These are phyloP conservation scores for Lagorchestes hirsutus DNA, from an alignment of 2,797 vertebrate genomes.

Conservation along the genomic window DNA sequence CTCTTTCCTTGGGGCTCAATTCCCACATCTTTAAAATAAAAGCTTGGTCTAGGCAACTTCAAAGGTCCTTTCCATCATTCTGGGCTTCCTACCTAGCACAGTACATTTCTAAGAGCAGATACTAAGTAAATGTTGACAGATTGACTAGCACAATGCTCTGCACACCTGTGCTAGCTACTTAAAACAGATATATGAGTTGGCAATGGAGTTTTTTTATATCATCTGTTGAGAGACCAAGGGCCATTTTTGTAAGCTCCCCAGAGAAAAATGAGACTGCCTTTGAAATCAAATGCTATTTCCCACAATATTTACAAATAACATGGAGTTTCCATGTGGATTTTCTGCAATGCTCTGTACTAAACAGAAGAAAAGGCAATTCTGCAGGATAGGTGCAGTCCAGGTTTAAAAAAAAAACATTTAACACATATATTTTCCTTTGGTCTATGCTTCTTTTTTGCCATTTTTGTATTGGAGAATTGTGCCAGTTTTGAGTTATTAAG, in stretches of 20 bases:
- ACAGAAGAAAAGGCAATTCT: background rate
- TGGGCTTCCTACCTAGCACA: background rate
- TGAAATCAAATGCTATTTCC: background rate
- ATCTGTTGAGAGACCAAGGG: background rate
- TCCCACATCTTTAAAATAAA: background rate
- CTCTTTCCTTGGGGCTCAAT: background rate
- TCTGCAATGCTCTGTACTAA: background rate
- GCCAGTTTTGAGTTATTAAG: background rate
- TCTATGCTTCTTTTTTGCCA: background rate
- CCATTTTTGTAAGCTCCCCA: background rate
- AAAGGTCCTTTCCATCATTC: background rate
- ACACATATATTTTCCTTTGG: background rate
- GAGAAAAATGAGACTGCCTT: background rate
- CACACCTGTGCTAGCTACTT: background rate
- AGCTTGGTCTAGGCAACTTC: background rate
- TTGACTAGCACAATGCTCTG: background rate
- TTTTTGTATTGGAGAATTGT: too few relatives aligned
- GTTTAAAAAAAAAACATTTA: background rate
- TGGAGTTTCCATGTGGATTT: background rate
- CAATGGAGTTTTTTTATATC: background rate
- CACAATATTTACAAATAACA: background rate
- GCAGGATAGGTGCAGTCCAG: background rate
- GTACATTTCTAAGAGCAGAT: background rate
- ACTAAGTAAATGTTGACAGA: background rate
- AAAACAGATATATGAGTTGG: background rate